A percentile compares a stretch with the other conserved stretches of the same genome.
Evolutionary conservation across 37 sponge, comb jelly and placozoan species (phyloP).

Genomic region (Hormiphora californensis): DNA sequence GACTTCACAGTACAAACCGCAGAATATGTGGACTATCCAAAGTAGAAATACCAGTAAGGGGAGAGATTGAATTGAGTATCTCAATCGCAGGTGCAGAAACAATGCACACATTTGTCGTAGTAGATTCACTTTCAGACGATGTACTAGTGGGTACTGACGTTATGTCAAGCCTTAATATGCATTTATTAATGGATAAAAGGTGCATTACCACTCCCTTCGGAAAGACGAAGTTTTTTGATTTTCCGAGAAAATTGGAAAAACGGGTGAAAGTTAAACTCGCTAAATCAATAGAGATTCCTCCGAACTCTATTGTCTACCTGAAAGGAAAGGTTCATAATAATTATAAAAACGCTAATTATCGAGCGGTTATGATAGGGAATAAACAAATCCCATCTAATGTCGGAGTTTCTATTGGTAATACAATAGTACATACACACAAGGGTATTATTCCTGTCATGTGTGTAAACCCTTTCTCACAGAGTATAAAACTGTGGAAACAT

Average conservation of each 20-base stretch:
- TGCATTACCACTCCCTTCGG: too few species aligned
- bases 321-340: background rate
- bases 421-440: background rate
- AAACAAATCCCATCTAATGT: background rate
- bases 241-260: too few species aligned
- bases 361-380: background rate
- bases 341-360: background rate
- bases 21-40: slow-evolving; percentile 8
- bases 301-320: background rate
- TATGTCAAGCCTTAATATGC: background rate
- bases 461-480: slow-evolving; percentile 16
- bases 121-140: background rate
- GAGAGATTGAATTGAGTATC: background rate
- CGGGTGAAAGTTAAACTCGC: slow-evolving; percentile 10
- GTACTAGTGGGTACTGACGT: slow-evolving; percentile 34
- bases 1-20: background rate
- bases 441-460: slow-evolving; percentile 10
- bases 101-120: background rate
- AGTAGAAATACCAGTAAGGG: slow-evolving; percentile 13
- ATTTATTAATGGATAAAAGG: background rate
- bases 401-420: background rate
- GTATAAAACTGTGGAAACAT: background rate
- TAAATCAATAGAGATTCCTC: background rate
- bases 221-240: too few species aligned
- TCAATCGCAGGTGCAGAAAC: background rate